phyloP scores from a whole-genome alignment of 2,888 invertebrate species.

The Neuroscelio doddi region DNA sequence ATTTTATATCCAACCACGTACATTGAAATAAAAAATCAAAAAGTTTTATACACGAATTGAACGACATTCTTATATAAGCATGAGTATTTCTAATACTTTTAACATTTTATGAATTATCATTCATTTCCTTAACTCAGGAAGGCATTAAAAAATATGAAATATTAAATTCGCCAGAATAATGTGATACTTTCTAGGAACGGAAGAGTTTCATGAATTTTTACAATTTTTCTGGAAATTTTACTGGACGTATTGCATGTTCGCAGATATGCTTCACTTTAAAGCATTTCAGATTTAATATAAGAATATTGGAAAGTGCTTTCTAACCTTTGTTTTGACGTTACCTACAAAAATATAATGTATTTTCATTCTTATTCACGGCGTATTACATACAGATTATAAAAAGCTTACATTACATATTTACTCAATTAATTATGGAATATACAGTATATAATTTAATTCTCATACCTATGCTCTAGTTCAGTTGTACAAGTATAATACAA shows the following conservation, averaged over 20 bases:
- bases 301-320: slow-evolving; percentile 30
- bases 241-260: slow-evolving; percentile 38
- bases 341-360: slow-evolving; percentile 43
- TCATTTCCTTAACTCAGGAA: slow-evolving; percentile 23
- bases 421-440: background rate
- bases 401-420: background rate
- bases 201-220: slow-evolving; percentile 33
- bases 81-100: too few relatives aligned
- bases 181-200: slow-evolving; percentile 11
- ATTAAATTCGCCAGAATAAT: slow-evolving; percentile 39
- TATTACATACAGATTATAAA: background rate
- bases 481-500: slow-evolving; percentile 43
- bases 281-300: slow-evolving; percentile 41
- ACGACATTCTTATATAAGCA: too few relatives aligned
- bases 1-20: too few relatives aligned
- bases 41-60: too few relatives aligned
- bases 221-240: slow-evolving; percentile 35
- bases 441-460: slow-evolving; percentile 18
- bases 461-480: slow-evolving; percentile 5
- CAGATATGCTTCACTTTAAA: slow-evolving; percentile 34
- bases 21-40: too few relatives aligned
- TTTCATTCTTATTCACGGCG: slow-evolving; percentile 31
- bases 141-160: slow-evolving; percentile 39
- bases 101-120: too few relatives aligned
- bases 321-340: slow-evolving; percentile 25